These are phyloP conservation scores for Brachionus rubens DNA, from an alignment of 1,140 invertebrate genomes.

Conservation along the genomic window DNA sequence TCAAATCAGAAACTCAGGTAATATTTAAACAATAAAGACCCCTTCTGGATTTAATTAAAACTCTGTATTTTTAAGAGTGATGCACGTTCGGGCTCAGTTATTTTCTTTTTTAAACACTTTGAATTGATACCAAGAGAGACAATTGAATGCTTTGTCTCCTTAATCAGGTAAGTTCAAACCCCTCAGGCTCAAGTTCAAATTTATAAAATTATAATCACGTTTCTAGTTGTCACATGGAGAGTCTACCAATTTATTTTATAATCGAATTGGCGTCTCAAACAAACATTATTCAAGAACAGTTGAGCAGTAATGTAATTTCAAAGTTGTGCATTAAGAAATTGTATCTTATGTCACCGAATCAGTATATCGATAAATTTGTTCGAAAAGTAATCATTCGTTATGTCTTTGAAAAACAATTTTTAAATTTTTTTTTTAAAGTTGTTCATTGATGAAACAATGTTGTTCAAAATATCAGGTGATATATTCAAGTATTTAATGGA, in stretches of 20 bases:
- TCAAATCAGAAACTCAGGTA: slow-evolving; percentile 1
- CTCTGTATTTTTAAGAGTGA: not conserved
- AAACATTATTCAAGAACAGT: slow-evolving; percentile 39
- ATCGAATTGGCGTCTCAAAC: slow-evolving; percentile 34
- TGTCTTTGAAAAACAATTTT: not conserved
- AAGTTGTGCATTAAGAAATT: slow-evolving; percentile 42
- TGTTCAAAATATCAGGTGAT: slow-evolving; percentile 40
- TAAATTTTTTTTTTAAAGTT: slow-evolving; percentile 6
- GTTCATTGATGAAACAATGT: slow-evolving; percentile 26
- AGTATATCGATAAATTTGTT: slow-evolving; percentile 34
- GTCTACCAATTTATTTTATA: slow-evolving; percentile 37
- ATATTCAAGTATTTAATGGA: slow-evolving; percentile 39
- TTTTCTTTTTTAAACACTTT: slow-evolving; percentile 46
- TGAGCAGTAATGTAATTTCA: slow-evolving; percentile 36
- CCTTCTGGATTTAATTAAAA: not conserved
- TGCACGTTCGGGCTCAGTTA: not conserved
- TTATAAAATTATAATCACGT: not conserved
- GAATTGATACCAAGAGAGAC: slow-evolving; percentile 40
- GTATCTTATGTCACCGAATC: slow-evolving; percentile 36
- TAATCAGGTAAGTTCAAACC: slow-evolving; percentile 43
- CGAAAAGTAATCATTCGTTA: not conserved
- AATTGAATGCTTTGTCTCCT: slow-evolving; percentile 40
- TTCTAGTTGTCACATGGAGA: slow-evolving; percentile 19
- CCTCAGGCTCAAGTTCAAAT: not conserved
- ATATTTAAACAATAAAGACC: not conserved